A percentile compares a stretch with the other conserved stretches of the same genome.
Evolutionary conservation across 2,888 invertebrate species (phyloP).

Genomic region (Leucania comma): DNA sequence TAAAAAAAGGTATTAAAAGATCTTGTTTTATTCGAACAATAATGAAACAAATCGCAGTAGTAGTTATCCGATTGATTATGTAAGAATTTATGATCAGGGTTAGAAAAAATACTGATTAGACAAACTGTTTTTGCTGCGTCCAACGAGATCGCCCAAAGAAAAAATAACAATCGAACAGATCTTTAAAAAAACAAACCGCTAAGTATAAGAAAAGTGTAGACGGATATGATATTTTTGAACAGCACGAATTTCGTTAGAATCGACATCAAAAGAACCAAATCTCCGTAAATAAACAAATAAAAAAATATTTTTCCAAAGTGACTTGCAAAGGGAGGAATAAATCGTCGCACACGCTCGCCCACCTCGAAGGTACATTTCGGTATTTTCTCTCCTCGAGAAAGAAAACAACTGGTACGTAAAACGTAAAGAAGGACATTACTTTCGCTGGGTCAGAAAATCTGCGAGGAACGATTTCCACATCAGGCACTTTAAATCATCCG

Average conservation of each 20-base stretch:
- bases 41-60: not conserved
- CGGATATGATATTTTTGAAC: conserved; percentile 79
- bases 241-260: conserved; percentile 81
- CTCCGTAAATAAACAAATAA: conserved; percentile 88
- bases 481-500: conserved; percentile 90
- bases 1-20: not conserved
- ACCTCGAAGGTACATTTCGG: conserved; percentile 84
- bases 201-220: conserved; percentile 72
- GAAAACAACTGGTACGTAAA: conserved; percentile 89
- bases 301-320: conserved; percentile 84
- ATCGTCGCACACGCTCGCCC: conserved; percentile 83
- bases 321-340: conserved; percentile 85
- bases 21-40: too few species aligned
- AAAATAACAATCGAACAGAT: conserved; percentile 37
- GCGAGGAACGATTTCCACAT: conserved; percentile 89
- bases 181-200: conserved; percentile 68
- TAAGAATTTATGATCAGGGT: not conserved
- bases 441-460: conserved; percentile 90
- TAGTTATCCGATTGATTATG: not conserved
- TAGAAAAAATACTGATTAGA: not conserved
- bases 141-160: not conserved
- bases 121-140: conserved; percentile 11
- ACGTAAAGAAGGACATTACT: conserved; percentile 88
- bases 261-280: conserved; percentile 87
- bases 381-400: conserved; percentile 83